phyloP scores from a whole-genome alignment of 2,888 invertebrate species.

The Synanthedon tipuliformis region DNA sequence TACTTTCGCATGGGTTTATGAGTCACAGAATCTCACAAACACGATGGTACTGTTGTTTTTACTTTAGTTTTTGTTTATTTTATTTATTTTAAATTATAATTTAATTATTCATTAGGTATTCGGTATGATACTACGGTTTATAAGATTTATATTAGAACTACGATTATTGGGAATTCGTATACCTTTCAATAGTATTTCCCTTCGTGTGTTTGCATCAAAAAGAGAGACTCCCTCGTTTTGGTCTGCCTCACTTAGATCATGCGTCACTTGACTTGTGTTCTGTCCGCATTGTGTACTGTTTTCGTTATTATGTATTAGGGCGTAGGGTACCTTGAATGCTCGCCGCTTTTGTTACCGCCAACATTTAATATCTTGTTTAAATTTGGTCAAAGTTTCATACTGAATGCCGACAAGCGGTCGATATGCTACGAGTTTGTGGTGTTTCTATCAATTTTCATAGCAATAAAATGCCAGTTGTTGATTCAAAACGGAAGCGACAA shows the following conservation, averaged over 20 bases:
- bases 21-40: too few species aligned
- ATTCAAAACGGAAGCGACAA: neutral
- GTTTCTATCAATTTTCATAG: conserved; percentile 36
- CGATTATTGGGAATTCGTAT: too few species aligned
- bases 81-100: too few species aligned
- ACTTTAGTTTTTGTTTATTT: too few species aligned
- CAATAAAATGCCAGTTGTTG: conserved; percentile 24
- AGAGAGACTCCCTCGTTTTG: too few species aligned
- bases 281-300: conserved; percentile 48
- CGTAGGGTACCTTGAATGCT: conserved; percentile 30
- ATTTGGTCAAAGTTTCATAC: conserved; percentile 22
- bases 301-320: conserved; percentile 61
- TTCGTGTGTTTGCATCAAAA: too few species aligned
- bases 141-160: too few species aligned
- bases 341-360: conserved; percentile 28
- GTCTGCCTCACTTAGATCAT: neutral
- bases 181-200: too few species aligned
- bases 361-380: conserved; percentile 28
- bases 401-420: conserved; percentile 24
- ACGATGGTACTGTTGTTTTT: too few species aligned
- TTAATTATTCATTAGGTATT: too few species aligned
- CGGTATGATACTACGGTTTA: too few species aligned
- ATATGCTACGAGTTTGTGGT: conserved; percentile 21
- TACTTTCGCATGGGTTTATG: too few species aligned
- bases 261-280: neutral